Evolutionary conservation across 2,888 invertebrate genomes (phyloP).

Genomic region (Muschampia staudingeri): DNA sequence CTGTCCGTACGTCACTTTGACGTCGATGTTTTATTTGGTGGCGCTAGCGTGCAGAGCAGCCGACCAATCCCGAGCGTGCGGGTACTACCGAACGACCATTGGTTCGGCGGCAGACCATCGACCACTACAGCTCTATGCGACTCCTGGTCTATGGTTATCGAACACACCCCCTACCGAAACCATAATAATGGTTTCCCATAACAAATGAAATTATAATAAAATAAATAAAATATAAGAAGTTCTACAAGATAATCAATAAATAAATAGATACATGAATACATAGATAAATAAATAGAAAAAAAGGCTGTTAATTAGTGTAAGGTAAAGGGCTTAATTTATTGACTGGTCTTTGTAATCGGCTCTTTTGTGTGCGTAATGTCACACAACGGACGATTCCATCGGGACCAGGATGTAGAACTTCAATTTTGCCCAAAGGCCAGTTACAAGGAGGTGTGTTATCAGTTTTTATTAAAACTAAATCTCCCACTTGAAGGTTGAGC

Average conservation of each 20-base stretch:
- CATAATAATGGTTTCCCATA: background rate
- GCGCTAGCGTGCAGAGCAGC: no score
- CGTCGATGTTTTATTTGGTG: no score
- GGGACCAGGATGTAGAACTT: background rate
- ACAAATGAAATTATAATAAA: background rate
- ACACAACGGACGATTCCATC: constrained; percentile 6
- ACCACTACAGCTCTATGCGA: background rate
- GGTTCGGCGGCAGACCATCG: background rate
- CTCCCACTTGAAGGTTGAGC: background rate
- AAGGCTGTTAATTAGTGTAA: background rate
- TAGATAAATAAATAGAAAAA: background rate
- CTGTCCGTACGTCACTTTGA: no score
- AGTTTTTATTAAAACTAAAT: background rate
- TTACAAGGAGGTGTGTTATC: constrained; percentile 12
- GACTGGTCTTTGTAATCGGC: background rate
- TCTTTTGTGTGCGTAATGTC: background rate
- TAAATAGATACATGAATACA: background rate
- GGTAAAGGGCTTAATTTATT: constrained; percentile 11
- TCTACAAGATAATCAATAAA: no score
- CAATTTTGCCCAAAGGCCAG: constrained; percentile 9
- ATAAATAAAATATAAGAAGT: background rate
- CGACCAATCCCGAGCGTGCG: no score
- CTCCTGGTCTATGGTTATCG: background rate
- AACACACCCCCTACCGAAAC: constrained; percentile 15
- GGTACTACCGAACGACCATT: no score